A percentile compares a stretch with the other conserved stretches of the same genome.
These are phyloP conservation scores for Epicauta chinensis DNA, from an alignment of 1,140 invertebrate species.

Conservation along the genomic window DNA sequence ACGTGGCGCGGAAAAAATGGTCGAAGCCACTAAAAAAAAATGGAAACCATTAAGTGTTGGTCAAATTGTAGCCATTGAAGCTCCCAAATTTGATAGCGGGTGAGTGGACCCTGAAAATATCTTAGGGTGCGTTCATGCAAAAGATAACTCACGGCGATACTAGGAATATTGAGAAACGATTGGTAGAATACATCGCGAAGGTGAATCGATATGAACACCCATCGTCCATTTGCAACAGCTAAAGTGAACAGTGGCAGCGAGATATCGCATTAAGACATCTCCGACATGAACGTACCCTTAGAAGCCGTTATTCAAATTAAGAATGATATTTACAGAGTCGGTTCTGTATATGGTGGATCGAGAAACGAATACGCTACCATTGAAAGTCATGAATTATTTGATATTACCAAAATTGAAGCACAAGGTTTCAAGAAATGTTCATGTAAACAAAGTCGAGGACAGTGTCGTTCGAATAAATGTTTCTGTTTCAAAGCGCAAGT, in stretches of 20 bases:
- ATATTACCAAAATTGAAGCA: constrained; percentile 9
- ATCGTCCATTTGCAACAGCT: no score
- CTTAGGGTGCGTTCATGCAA: no score
- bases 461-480: constrained; percentile 16
- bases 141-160: no score
- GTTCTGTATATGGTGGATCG: constrained; percentile 21
- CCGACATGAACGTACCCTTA: no score
- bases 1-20: constrained; percentile 30
- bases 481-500: constrained; percentile 14
- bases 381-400: constrained; percentile 14
- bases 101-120: constrained; percentile 25
- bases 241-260: no score
- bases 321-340: constrained; percentile 29
- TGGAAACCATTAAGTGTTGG: constrained; percentile 23
- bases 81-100: constrained; percentile 28
- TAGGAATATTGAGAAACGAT: no score
- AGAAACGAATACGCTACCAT: constrained; percentile 11
- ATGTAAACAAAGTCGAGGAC: constrained; percentile 9
- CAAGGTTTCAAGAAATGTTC: constrained; percentile 15
- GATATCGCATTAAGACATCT: no score
- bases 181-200: no score
- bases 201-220: no score
- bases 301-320: constrained; percentile 22
- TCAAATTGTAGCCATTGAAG: constrained; percentile 26
- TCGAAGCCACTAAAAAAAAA: constrained; percentile 22